These are phyloP conservation scores for Adelges cooleyi DNA, from an alignment of 1,140 invertebrate genomes.

Conservation along the genomic window DNA sequence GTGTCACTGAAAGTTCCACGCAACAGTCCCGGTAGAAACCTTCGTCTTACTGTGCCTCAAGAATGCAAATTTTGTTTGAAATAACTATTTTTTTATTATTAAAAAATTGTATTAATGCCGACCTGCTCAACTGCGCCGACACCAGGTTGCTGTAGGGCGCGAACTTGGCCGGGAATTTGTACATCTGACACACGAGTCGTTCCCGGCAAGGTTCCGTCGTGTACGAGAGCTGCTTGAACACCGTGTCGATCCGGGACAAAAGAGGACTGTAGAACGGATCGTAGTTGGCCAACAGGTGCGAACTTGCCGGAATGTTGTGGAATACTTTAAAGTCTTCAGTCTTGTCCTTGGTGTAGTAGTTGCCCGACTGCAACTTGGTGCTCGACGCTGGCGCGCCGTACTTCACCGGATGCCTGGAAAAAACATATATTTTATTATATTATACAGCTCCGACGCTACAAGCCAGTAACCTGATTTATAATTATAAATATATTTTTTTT, in stretches of 20 bases:
- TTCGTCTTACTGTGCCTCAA: too few species aligned
- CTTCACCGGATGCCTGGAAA: not conserved
- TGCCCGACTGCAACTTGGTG: slow-evolving; percentile 30
- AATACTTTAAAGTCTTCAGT: slow-evolving; percentile 54
- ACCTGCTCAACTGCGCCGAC: slow-evolving; percentile 72
- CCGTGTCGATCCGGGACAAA: slow-evolving; percentile 63
- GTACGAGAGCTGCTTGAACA: slow-evolving; percentile 62
- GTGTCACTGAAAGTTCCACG: too few species aligned
- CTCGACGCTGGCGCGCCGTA: not conserved
- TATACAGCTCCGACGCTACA: too few species aligned
- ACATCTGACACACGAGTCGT: slow-evolving; percentile 71
- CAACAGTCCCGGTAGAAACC: too few species aligned
- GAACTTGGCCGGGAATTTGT: slow-evolving; percentile 69
- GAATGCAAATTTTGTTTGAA: too few species aligned
- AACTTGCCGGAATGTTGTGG: slow-evolving; percentile 70
- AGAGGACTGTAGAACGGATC: slow-evolving; percentile 77
- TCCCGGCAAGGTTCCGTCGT: slow-evolving; percentile 61
- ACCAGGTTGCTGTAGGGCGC: slow-evolving; percentile 77
- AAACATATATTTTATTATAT: too few species aligned
- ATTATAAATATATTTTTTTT: too few species aligned
- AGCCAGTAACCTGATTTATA: too few species aligned
- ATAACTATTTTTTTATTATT: too few species aligned
- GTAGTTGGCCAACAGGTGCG: slow-evolving; percentile 67
- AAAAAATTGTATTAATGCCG: too few species aligned
- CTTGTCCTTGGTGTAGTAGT: slow-evolving; percentile 38